Evolutionary conservation across 2,797 vertebrate species (phyloP).

Genomic region (Urocyon cinereoargenteus): DNA sequence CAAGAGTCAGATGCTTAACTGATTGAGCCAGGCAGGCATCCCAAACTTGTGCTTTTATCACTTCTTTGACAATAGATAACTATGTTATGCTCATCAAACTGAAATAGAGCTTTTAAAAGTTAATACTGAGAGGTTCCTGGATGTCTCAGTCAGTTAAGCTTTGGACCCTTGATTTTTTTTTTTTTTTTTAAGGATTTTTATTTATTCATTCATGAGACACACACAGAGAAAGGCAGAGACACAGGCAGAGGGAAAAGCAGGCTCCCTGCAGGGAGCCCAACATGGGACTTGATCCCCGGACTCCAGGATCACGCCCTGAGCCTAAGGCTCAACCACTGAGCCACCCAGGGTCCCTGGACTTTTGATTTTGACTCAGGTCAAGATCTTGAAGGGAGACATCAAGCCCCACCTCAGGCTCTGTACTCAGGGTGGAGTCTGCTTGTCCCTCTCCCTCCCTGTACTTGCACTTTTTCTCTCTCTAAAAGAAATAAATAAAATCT

Average conservation of each 20-base stretch:
- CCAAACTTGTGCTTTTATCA: not conserved
- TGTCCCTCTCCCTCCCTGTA: not conserved
- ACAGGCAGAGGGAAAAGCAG: too few relatives aligned
- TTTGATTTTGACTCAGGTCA: not conserved
- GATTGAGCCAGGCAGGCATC: not conserved
- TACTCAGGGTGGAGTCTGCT: not conserved
- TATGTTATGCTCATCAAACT: not conserved
- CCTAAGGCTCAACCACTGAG: too few relatives aligned
- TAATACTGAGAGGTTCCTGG: not conserved
- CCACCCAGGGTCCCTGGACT: too few relatives aligned
- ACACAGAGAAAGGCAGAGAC: too few relatives aligned
- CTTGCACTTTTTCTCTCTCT: not conserved
- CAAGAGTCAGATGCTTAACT: not conserved
- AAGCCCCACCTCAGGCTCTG: not conserved
- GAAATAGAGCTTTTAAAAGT: slow-evolving; percentile 34
- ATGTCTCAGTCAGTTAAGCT: not conserved
- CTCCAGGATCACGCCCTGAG: too few relatives aligned
- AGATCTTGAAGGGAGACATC: not conserved
- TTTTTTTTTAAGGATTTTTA: too few relatives aligned
- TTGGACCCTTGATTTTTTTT: not conserved
- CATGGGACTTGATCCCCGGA: too few relatives aligned
- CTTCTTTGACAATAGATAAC: not conserved
- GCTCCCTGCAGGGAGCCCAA: too few relatives aligned
- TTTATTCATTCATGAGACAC: too few relatives aligned
- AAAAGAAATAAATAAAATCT: not conserved